A percentile compares a stretch with the other conserved stretches of the same genome.
phyloP scores from a whole-genome alignment of 2,888 invertebrate genomes.

The Chymomyza amoena region DNA sequence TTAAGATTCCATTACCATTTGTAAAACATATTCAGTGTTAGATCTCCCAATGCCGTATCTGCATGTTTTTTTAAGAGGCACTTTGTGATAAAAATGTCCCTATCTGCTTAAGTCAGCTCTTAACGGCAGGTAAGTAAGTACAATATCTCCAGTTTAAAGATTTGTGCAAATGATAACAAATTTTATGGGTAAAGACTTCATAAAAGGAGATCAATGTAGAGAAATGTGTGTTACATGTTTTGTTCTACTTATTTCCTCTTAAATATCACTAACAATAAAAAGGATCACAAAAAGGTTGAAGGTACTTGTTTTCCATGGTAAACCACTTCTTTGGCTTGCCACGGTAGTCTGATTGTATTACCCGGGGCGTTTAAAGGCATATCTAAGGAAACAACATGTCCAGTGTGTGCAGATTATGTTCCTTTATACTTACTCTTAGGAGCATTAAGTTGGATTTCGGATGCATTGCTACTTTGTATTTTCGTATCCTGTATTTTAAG shows the following conservation, averaged over 20 bases:
- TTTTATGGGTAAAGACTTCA: conserved; percentile 56
- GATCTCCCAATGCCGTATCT: no score
- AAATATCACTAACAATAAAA: conserved; percentile 39
- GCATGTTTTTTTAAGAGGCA: no score
- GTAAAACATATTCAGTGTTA: no score
- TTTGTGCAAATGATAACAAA: conserved; percentile 57
- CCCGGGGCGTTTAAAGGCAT: conserved; percentile 43
- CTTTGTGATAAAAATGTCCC: no score
- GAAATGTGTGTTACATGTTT: conserved; percentile 61
- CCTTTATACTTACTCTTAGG: conserved; percentile 15
- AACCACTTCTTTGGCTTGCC: conserved; percentile 66
- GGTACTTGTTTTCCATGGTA: conserved; percentile 57
- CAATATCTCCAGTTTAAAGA: conserved; percentile 32
- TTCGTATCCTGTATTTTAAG: not conserved
- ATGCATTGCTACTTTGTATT: not conserved
- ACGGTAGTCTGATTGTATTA: conserved; percentile 43
- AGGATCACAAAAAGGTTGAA: conserved; percentile 24
- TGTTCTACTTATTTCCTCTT: conserved; percentile 36
- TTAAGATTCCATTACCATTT: no score
- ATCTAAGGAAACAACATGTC: conserved; percentile 43
- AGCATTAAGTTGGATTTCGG: conserved; percentile 21
- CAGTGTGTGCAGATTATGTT: conserved; percentile 8
- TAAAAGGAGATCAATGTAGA: conserved; percentile 53
- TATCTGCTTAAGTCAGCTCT: conserved; percentile 35
- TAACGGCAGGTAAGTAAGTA: conserved; percentile 35